A percentile compares a stretch with the other conserved stretches of the same genome.
These are phyloP conservation scores for Carollia perspicillata DNA, from an alignment of 2,113 vertebrate species.

Conservation along the genomic window DNA sequence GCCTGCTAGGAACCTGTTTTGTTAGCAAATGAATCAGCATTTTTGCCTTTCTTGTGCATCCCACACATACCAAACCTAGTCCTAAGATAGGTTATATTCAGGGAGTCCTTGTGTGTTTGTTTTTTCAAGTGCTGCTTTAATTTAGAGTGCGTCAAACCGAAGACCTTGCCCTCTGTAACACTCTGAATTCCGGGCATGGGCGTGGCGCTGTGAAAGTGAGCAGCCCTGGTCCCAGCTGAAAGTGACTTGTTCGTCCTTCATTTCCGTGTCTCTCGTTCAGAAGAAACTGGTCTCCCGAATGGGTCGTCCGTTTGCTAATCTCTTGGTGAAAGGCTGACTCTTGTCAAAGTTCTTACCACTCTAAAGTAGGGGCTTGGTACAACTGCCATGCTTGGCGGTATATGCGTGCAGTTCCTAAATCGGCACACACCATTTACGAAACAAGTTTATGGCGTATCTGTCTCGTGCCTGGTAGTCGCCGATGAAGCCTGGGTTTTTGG, in stretches of 20 bases:
- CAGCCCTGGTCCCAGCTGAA: not conserved
- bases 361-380: not conserved
- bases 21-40: not conserved
- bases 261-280: not conserved
- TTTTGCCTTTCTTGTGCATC: not conserved
- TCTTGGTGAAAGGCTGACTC: not conserved
- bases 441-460: accelerated
- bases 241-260: not conserved
- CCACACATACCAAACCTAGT: not conserved
- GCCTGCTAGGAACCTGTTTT: not conserved
- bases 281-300: not conserved
- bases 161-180: not conserved
- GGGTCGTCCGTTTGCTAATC: not conserved
- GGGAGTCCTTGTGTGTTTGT: not conserved
- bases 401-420: not conserved
- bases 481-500: not conserved
- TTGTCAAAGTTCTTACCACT: not conserved
- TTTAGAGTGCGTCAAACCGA: not conserved
- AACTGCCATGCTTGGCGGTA: not conserved
- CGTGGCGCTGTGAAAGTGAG: not conserved
- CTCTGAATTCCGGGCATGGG: not conserved
- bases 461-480: not conserved
- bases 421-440: not conserved
- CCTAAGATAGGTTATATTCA: not conserved
- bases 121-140: not conserved